Conservation (phyloP, 2,888 invertebrate genomes). For the Bimastos eiseni region DNA sequence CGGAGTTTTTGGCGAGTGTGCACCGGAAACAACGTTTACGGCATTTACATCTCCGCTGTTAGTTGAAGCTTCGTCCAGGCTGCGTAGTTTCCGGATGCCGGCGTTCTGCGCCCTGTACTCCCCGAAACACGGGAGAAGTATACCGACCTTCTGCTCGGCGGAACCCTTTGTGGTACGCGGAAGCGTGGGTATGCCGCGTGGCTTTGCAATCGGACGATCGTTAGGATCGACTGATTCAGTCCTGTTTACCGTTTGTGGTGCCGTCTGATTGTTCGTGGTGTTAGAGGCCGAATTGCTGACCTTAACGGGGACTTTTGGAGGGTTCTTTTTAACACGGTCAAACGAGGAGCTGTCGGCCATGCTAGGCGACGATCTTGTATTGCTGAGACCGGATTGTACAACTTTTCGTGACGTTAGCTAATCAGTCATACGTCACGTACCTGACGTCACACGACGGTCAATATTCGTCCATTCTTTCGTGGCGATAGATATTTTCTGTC, state of each 20-base stretch:
- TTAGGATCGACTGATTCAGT: neutral
- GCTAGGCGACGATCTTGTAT: neutral
- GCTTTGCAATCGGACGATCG: neutral
- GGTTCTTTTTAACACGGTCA: neutral
- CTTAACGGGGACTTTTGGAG: neutral
- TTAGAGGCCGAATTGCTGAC: neutral
- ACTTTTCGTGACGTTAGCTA: too few relatives aligned
- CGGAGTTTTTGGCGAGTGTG: neutral
- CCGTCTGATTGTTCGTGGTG: neutral
- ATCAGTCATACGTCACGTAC: too few relatives aligned
- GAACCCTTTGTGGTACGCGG: neutral
- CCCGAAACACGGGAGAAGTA: neutral
- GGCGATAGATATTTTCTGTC: too few relatives aligned
- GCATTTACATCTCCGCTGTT: too few relatives aligned
- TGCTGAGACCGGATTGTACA: neutral
- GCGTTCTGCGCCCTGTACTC: slow-evolving; percentile 3
- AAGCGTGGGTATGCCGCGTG: neutral
- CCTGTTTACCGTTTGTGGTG: neutral
- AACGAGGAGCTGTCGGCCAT: neutral
- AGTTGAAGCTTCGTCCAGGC: too few relatives aligned
- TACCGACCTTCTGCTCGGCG: neutral
- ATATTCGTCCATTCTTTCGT: too few relatives aligned
- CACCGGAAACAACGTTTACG: too few relatives aligned
- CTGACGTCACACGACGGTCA: too few relatives aligned
- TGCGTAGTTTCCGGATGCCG: neutral